Base-by-base conservation (phyloP, 1,140 invertebrate species). In the Drosophila murphyi region DNA sequence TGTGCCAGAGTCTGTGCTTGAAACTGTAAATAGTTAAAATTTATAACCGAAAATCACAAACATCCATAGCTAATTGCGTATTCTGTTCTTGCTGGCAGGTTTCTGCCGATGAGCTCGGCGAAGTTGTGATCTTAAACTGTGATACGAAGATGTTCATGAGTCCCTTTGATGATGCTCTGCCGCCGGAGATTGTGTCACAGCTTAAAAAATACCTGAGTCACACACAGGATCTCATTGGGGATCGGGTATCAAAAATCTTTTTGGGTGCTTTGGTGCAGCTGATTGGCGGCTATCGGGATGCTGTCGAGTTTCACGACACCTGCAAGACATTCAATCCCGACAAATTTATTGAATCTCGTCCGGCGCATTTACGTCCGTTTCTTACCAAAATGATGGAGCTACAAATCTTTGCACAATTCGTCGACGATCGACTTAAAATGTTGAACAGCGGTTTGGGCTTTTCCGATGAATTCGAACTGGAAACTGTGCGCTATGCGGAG, bases 371-470 rank as follows among this genome's bases (percentile, higher is more conserved):
- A 94, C 97, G 98, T 90, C 96, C 97, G 2, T 98, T 98, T 93
- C 93, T 98, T 31, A 94, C 95, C 80, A 97, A 97, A 93, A 98
- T 99, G 95, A 93, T 98, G 52, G 95, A 98, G 68, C 94, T 98
- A 10, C 98, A 99, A 93, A 98, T 98, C 81, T 99, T 99, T 93
- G 96, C 97, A 90, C 97, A 98, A 94, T 99, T 99, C 93, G 97
- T 98, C 79, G 97, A 98, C 89, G 97, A 98, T 93, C 94, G 98
- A 85, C 93, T 99, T 75, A 96, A 97, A 72, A 95, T 98, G 93
- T 94, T 98, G 39, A 98, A 98, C 93, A 95, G 96, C 31, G 98
- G 97, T 2, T 93, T 96, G 45, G 97, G 97, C 1, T 98, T 98
- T 90, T 96, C 96, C n/a, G 98, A 99, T 92, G 96, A 98, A 90